phyloP scores from a whole-genome alignment of 2,888 invertebrate genomes.

The Brachylomia viminalis region DNA sequence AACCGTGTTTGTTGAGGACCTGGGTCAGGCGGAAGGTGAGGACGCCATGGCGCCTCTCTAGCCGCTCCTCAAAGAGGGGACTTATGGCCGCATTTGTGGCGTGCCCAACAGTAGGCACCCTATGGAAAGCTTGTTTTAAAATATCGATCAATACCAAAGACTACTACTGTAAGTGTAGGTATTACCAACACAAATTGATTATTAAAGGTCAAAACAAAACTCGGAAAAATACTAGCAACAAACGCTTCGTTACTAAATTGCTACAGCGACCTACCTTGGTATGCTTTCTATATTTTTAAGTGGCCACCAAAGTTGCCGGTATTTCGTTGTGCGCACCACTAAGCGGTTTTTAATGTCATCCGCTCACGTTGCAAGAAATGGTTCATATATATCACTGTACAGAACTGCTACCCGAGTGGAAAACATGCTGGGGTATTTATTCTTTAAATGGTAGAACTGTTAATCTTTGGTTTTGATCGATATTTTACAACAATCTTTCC shows the following conservation, averaged over 20 bases:
- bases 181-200: background rate
- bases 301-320: conserved; percentile 72
- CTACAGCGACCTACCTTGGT: conserved; percentile 38
- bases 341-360: conserved; percentile 88
- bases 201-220: conserved; percentile 7
- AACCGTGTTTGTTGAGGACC: too few relatives aligned
- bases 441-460: conserved; percentile 34
- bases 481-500: background rate
- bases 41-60: too few relatives aligned
- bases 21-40: too few relatives aligned
- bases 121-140: too few relatives aligned
- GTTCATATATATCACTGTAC: conserved; percentile 75
- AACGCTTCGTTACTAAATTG: conserved; percentile 46
- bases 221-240: conserved; percentile 18
- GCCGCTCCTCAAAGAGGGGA: too few relatives aligned
- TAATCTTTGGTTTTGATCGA: conserved; percentile 22
- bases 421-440: conserved; percentile 60
- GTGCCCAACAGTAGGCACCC: too few relatives aligned
- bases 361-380: conserved; percentile 77
- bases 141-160: too few relatives aligned
- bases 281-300: conserved; percentile 70
- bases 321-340: conserved; percentile 76
- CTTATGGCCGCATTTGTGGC: too few relatives aligned
- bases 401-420: conserved; percentile 65
- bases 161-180: too few relatives aligned